Conservation (phyloP, 1,140 invertebrate species). For the Oedothorax gibbosus region DNA sequence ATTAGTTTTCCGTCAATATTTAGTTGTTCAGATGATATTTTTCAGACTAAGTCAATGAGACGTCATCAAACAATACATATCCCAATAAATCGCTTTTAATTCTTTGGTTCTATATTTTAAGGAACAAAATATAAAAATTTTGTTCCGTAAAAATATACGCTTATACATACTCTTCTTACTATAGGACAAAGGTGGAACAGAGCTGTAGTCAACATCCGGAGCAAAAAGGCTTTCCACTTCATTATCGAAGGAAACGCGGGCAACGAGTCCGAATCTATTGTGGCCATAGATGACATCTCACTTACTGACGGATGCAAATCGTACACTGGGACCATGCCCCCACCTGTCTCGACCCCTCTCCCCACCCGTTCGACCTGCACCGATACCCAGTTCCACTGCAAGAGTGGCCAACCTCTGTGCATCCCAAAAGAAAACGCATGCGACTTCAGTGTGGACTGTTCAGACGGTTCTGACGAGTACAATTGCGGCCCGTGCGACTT, state of each 20-base stretch:
- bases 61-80: too few relatives aligned
- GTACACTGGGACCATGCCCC: constrained; percentile 30
- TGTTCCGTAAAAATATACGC: too few relatives aligned
- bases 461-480: constrained; percentile 57
- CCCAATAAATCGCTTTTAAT: too few relatives aligned
- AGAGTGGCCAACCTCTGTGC: constrained; percentile 28
- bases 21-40: too few relatives aligned
- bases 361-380: constrained; percentile 46
- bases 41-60: too few relatives aligned
- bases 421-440: constrained; percentile 48
- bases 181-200: constrained; percentile 46
- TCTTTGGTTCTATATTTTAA: too few relatives aligned
- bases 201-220: constrained; percentile 22
- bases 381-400: constrained; percentile 45
- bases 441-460: constrained; percentile 52
- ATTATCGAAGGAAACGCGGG: constrained; percentile 58
- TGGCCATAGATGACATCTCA: constrained; percentile 60
- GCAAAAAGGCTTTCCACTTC: constrained; percentile 48
- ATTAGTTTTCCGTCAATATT: too few relatives aligned
- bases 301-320: constrained; percentile 33
- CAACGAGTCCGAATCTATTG: neutral
- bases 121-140: too few relatives aligned
- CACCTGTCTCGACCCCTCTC: constrained; percentile 30
- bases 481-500: constrained; percentile 55
- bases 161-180: too few relatives aligned